Conservation (phyloP, 2,888 invertebrate genomes). For the Plebejus melissa region DNA sequence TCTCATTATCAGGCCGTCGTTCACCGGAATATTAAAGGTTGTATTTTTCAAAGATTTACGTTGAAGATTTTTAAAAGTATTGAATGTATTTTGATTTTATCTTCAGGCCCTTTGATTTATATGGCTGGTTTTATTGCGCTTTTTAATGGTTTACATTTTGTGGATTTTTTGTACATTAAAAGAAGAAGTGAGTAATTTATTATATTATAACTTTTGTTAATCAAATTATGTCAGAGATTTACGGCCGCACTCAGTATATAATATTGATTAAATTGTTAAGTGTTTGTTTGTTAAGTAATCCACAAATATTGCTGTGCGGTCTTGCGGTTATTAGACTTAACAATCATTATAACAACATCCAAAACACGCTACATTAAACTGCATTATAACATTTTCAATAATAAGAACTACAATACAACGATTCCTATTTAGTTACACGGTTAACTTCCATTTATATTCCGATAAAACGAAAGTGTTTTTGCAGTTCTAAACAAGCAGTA, state of each 20-base stretch:
- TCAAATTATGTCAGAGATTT: too few relatives aligned
- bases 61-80: neutral
- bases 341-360: too few relatives aligned
- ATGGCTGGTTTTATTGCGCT: neutral
- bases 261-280: neutral
- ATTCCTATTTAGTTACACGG: neutral
- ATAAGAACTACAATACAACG: neutral
- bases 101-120: neutral
- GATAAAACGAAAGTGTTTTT: neutral
- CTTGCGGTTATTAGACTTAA: too few relatives aligned
- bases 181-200: too few relatives aligned
- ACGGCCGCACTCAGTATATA: too few relatives aligned
- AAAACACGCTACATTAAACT: too few relatives aligned
- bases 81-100: neutral
- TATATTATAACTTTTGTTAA: too few relatives aligned
- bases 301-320: too few relatives aligned
- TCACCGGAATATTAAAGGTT: conserved; percentile 33
- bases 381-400: neutral
- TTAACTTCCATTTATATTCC: neutral
- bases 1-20: conserved; percentile 34
- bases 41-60: conserved; percentile 20
- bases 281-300: neutral
- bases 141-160: neutral
- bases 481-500: neutral
- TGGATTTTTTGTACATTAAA: too few relatives aligned